These are phyloP conservation scores for Calcarius ornatus DNA, from an alignment of 2,113 vertebrate genomes.

Conservation along the genomic window DNA sequence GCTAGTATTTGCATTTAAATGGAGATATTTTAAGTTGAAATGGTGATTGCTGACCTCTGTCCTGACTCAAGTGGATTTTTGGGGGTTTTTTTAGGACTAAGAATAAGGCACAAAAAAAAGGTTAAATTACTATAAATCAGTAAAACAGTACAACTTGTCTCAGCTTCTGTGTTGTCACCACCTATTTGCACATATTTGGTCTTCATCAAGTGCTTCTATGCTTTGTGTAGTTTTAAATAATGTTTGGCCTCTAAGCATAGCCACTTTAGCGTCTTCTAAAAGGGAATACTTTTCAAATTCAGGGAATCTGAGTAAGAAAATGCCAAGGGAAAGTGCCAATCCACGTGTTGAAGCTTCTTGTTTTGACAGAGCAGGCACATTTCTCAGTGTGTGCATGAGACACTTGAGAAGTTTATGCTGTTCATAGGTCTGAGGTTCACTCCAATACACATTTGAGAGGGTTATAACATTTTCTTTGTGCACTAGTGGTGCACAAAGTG, in stretches of 20 bases:
- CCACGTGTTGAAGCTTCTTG: background rate
- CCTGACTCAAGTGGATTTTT: slow-evolving; percentile 24
- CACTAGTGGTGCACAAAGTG: background rate
- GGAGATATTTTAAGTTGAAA: slow-evolving; percentile 74
- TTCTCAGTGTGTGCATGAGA: background rate
- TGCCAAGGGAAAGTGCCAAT: background rate
- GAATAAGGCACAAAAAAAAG: background rate
- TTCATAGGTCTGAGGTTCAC: background rate
- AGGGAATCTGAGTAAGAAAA: background rate
- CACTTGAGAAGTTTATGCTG: background rate
- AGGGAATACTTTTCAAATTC: background rate
- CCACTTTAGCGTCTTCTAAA: background rate
- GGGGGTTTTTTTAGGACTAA: background rate
- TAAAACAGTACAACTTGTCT: background rate
- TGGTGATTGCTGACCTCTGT: slow-evolving; percentile 63
- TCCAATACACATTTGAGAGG: background rate
- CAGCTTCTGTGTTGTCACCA: background rate
- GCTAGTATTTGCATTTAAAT: slow-evolving; percentile 83
- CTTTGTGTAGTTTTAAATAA: background rate
- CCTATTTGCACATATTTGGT: background rate
- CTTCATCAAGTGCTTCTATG: background rate
- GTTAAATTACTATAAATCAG: slow-evolving; percentile 4
- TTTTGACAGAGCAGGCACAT: background rate
- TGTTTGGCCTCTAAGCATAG: background rate
- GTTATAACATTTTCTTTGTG: background rate